These are phyloP conservation scores for Casuarius casuarius DNA, from an alignment of 2,113 vertebrate species.

Conservation along the genomic window DNA sequence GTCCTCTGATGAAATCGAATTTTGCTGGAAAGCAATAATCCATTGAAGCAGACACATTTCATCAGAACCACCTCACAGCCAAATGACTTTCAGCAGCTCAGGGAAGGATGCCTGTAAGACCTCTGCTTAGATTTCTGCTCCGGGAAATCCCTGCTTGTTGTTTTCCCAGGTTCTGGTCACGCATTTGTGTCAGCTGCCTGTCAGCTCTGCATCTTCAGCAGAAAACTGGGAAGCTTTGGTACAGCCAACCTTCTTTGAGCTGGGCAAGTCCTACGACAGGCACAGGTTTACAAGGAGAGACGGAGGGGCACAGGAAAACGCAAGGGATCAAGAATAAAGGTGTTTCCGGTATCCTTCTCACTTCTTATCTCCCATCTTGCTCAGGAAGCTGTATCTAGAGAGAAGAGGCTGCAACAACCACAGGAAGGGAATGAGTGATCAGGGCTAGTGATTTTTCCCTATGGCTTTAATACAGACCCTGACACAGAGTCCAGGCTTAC, in stretches of 20 bases:
- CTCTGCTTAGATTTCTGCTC: background rate
- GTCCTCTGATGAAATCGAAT: background rate
- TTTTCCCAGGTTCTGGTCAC: rapidly evolving
- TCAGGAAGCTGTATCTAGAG: background rate
- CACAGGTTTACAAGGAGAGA: background rate
- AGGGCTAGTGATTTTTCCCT: background rate
- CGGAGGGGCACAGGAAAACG: background rate
- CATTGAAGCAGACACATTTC: background rate
- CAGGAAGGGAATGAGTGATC: background rate
- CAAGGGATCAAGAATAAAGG: background rate
- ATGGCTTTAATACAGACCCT: background rate
- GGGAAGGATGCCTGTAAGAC: background rate
- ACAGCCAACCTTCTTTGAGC: background rate
- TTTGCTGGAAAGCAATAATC: slow-evolving; percentile 51
- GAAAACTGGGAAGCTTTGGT: background rate
- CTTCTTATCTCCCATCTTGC: background rate
- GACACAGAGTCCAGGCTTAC: background rate
- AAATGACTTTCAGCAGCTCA: background rate
- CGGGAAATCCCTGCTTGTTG: background rate
- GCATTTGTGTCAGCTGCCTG: background rate
- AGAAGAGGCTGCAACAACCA: background rate
- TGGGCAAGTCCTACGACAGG: background rate
- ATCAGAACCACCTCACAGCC: background rate
- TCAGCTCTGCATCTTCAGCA: background rate
- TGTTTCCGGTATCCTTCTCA: background rate